A percentile compares a stretch with the other conserved stretches of the same genome.
Conservation (phyloP, 2,797 vertebrate species). For the Fistularia tabacaria region DNA sequence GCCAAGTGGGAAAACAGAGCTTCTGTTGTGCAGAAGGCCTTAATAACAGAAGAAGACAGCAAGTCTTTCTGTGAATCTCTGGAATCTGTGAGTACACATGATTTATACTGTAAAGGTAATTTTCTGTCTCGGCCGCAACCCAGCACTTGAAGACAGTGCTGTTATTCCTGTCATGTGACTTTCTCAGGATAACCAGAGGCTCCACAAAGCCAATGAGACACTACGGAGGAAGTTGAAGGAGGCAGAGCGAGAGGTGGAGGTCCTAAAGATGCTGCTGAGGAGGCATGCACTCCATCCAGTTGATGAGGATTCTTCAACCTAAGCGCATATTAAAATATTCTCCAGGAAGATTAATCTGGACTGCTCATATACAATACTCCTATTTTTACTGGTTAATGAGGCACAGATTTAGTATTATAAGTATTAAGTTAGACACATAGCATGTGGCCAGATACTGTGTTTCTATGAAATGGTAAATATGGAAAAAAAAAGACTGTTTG, state of each 20-base stretch:
- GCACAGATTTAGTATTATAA: no score
- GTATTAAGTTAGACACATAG: no score
- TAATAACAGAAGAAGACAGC: conserved; percentile 68
- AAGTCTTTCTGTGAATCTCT: conserved; percentile 81
- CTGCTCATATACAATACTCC: no score
- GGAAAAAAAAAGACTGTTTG: conserved; percentile 6
- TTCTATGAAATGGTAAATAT: conserved; percentile 1
- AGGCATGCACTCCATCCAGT: conserved; percentile 71
- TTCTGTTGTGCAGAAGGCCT: conserved; percentile 73
- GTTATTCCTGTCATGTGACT: conserved; percentile 8
- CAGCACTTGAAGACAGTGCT: not conserved
- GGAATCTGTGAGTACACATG: conserved; percentile 75
- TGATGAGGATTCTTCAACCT: conserved; percentile 75
- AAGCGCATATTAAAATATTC: conserved; percentile 9
- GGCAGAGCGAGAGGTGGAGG: conserved; percentile 70
- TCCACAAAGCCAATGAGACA: conserved; percentile 69
- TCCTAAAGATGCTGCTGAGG: conserved; percentile 72
- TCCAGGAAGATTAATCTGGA: no score
- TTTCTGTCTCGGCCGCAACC: no score
- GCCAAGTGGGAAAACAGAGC: conserved; percentile 94
- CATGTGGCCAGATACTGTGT: not conserved
- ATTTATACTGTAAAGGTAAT: not conserved
- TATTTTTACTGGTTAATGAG: no score
- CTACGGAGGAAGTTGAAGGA: conserved; percentile 73
- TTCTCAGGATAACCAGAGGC: conserved; percentile 69